Evolutionary conservation across 2,888 invertebrate species (phyloP), one percentile per base, ranked within the genome.

Genomic region (Tetramorium bicarinatum): DNA sequence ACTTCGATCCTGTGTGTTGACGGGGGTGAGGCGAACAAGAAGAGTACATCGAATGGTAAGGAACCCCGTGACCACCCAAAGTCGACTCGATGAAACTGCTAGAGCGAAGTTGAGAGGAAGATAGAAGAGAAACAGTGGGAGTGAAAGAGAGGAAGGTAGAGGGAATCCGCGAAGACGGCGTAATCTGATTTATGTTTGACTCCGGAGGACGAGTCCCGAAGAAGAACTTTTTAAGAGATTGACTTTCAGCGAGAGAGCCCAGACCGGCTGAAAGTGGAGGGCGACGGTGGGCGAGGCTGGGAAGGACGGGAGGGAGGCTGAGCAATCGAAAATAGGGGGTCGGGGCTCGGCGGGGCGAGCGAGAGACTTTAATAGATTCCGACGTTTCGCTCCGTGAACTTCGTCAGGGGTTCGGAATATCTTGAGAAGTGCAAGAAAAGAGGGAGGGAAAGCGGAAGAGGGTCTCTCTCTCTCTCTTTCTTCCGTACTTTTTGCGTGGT

Each of bases 161-260:
- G 64, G 34, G 44, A 79, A 41, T 61, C 69, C 88, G 66, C 76
- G 79, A 85, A 82, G 85, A 72, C 87, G 87, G 88, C 87, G 89
- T 93, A 93, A 94, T 94, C 92, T 93, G 93, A 94, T 94, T 94
- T 94, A 93, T 92, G 92, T 93, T 93, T 92, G 93, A 93, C 92
- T 94, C 83, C 34, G 66, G 75, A 61, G 85, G 84, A 85, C 82
- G 86, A 87, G 87, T 82, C 84, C 69, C 82, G 76, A 88, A 71
- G 87, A 83, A 86, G 92, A 94, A 93, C 92, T 94, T 94, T 92
- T 93, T 91, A 91, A 93, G 92, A 93, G 93, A 94, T 94, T 94
- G 93, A 93, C 93, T 93, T 87, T 80, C 85, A 87, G 72, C 74
- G 83, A 71, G 81, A 75, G 76, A 84, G 64, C 77, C 44, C 76